phyloP scores from a whole-genome alignment of 2,888 invertebrate species.

The Apotomis capreana region DNA sequence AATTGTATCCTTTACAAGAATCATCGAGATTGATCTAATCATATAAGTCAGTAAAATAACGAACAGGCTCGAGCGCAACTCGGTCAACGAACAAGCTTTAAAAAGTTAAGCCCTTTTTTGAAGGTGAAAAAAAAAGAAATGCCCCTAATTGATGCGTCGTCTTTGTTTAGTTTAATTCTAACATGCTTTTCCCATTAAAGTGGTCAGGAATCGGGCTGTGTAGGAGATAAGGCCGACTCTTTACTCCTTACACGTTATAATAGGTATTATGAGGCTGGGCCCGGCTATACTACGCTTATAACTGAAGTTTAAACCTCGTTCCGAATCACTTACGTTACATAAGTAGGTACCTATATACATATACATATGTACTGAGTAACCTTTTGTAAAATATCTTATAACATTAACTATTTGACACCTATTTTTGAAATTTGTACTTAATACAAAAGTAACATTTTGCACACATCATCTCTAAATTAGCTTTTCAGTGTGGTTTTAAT shows the following conservation, averaged over 20 bases:
- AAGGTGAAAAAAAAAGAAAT: constrained; percentile 66
- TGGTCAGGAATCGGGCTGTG: constrained; percentile 80
- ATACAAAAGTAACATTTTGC: no score
- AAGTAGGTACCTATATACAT: constrained; percentile 64
- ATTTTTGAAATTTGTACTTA: no score
- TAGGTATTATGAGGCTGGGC: constrained; percentile 71
- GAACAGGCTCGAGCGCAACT: constrained; percentile 69
- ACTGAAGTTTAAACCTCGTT: constrained; percentile 73
- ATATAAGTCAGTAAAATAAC: constrained; percentile 77
- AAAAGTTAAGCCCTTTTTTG: constrained; percentile 78
- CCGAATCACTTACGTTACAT: constrained; percentile 59
- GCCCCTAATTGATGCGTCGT: constrained; percentile 84
- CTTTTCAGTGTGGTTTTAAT: no score
- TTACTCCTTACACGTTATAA: constrained; percentile 82
- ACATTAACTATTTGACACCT: no score
- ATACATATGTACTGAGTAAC: background rate
- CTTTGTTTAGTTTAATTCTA: constrained; percentile 84
- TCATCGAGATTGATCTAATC: constrained; percentile 81
- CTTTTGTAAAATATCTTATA: no score
- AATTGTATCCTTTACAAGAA: constrained; percentile 79
- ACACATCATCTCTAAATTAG: no score
- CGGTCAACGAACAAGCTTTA: constrained; percentile 76
- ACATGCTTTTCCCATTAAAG: constrained; percentile 84
- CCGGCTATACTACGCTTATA: constrained; percentile 62
- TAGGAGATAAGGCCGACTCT: constrained; percentile 79